Evolutionary conservation across 2,113 vertebrate genomes (phyloP), one percentile per base, ranked within the genome.

Genomic region (Proterorhinus semilunaris): DNA sequence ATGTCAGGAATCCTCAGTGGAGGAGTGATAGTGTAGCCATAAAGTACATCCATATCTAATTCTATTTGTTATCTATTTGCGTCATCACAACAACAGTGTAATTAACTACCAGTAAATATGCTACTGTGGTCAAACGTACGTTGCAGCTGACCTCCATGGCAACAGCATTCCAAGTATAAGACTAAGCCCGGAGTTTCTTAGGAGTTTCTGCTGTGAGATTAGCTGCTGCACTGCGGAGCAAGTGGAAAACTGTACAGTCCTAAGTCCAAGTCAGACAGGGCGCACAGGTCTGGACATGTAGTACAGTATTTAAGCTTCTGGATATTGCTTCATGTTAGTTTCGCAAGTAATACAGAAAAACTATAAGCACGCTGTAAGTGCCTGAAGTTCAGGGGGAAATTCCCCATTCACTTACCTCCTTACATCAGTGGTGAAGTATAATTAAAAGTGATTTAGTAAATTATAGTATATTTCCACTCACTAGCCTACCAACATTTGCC

Each of bases 151-250:
- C 61, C 76, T 73, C 84, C 82, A 78, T 72, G 72, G 82, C 77
- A 89, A 88, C 83, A 72, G 68, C 81, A 90, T 91, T 90, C 90
- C 91, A 73, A 76, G 61, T 81, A 75, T 77, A 89, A 86, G 80
- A 65, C 76, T 79, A 82, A 83, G 82, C 74, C 79, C 68, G 52
- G 45, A 45, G 76, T 79, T 91, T 71, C 86, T 85, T 65, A 84
- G 86, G 85, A 80, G 71, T 71, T 67, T 50, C 59, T 12, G 84
- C 76, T 90, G 83, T 62, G 52, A 21, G 75, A 89, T 87, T 87
- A 82, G 68, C 66, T 72, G 70, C 7, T 9, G 51, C 48, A 66
- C 59, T 58, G 42, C 47, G 42, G 44, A 52, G 42, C 2, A 50
- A 74, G 67, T 9, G 55, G 66, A 80, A 80, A 80, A 75, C 55